Evolutionary conservation across 2,888 invertebrate species (phyloP), one percentile per base, ranked within the genome.

Genomic region (Ommatoiulus sabulosus): DNA sequence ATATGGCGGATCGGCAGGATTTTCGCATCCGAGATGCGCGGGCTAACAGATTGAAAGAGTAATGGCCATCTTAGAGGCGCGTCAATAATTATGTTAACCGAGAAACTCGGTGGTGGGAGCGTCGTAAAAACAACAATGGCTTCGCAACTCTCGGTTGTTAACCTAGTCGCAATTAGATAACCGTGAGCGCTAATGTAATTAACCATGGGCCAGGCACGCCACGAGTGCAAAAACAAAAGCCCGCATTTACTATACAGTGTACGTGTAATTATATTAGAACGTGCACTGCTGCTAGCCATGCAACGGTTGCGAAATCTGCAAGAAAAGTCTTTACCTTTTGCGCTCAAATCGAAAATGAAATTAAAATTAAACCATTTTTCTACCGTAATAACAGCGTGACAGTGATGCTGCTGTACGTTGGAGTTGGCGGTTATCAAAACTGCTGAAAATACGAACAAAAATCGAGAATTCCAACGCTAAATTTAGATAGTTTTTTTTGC

Each of bases 121-220:
- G 72, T 72, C 72, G 72, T 72, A 72, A 72, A n/a, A 72, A 72
- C 72, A 72, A 72, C 72, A 72, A 20, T 24, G 72, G 72, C 72
- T 20, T 6, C 72, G 72, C 20, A 24, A 72, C 20, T 17, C 20
- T 20, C 24, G 72, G 72, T 24, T 72, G 72, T 72, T 72, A 72
- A 20, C 72, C 72, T 20, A 5, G 20, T 72, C 72, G 24, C 20
- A 72, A 72, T 72, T 72, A 8, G 72, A 72, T 72, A 72, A 72
- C 72, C 24, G 20, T 8, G 24, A 20, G 20, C 20, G 72, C 72
- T 72, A 20, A 72, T 72, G 20, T 72, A 72, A 72, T 72, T 72
- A 72, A 72, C 72, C 20, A 7, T 72, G 72, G 72, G 24, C 20
- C 72, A 20, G 20, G 72, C 24, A 20, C 20, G 20, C 72, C 72